These are phyloP conservation scores for Scatophagus argus DNA, from an alignment of 2,113 vertebrate species.

Conservation along the genomic window DNA sequence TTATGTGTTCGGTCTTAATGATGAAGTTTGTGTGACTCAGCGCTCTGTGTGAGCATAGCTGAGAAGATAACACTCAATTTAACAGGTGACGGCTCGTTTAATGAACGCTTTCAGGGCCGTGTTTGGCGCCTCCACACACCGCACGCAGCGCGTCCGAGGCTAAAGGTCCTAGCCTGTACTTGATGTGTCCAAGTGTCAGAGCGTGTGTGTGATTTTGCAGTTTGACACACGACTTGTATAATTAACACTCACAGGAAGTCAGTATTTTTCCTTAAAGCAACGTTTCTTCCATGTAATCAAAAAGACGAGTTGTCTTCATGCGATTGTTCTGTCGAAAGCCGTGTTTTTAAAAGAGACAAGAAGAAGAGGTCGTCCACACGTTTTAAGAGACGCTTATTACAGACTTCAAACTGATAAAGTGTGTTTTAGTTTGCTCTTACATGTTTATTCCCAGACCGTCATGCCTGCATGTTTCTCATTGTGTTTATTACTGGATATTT, in stretches of 20 bases:
- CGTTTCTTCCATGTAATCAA: slow-evolving; percentile 30
- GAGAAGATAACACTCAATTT: slow-evolving; percentile 17
- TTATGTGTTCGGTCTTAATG: not conserved
- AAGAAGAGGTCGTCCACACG: not conserved
- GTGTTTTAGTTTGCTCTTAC: not conserved
- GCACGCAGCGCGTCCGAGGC: not conserved
- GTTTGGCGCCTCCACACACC: slow-evolving; percentile 42
- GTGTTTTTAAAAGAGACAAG: slow-evolving; percentile 44
- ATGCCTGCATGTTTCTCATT: too few relatives aligned
- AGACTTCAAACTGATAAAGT: not conserved
- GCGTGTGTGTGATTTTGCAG: slow-evolving; percentile 21
- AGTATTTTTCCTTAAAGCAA: not conserved
- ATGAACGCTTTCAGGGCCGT: slow-evolving; percentile 40
- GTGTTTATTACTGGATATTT: too few relatives aligned
- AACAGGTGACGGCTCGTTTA: slow-evolving; percentile 47
- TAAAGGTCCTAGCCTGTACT: slow-evolving; percentile 29
- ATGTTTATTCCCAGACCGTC: too few relatives aligned
- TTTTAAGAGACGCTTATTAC: not conserved
- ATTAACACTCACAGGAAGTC: slow-evolving; percentile 46
- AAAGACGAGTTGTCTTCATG: not conserved
- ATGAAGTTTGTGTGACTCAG: slow-evolving; percentile 30
- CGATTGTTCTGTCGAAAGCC: slow-evolving; percentile 4
- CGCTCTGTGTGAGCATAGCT: not conserved
- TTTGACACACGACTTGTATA: slow-evolving; percentile 18
- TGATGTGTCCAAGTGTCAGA: slow-evolving; percentile 27